Evolutionary conservation across 2,797 vertebrate genomes (phyloP).

Genomic region (Lepus oiostolus): DNA sequence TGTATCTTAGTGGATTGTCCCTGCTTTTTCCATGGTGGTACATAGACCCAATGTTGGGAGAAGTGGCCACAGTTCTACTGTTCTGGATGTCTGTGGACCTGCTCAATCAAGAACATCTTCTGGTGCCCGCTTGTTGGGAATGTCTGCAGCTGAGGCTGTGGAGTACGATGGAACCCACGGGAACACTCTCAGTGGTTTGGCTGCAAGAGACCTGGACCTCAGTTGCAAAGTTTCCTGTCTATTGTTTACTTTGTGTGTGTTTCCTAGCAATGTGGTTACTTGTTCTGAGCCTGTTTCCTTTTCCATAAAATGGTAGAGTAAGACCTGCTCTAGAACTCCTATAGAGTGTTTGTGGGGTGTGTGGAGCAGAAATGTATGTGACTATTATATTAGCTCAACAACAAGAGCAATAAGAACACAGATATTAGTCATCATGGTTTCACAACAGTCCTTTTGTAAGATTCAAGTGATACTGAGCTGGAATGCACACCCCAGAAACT

Average conservation of each 20-base stretch:
- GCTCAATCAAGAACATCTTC: neutral
- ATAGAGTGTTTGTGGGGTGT: neutral
- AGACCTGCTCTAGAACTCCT: neutral
- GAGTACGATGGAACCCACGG: too few species aligned
- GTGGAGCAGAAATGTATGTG: neutral
- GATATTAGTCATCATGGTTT: neutral
- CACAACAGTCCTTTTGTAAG: neutral
- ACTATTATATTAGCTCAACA: neutral
- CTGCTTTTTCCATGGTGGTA: neutral
- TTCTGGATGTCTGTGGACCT: neutral
- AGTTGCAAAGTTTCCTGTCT: neutral
- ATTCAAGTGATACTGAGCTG: neutral
- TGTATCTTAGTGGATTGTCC: neutral
- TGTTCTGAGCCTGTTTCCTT: conserved; percentile 31
- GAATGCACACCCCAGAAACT: neutral
- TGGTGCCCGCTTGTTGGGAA: accelerated
- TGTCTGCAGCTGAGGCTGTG: neutral
- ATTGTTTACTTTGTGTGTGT: neutral
- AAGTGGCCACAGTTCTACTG: neutral
- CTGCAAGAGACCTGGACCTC: neutral
- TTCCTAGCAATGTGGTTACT: neutral
- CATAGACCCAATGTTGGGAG: neutral
- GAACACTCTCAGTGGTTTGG: neutral
- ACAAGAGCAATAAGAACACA: neutral
- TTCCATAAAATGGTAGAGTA: neutral